phyloP scores from a whole-genome alignment of 2,797 vertebrate genomes.

The Arrhamphus sclerolepis region DNA sequence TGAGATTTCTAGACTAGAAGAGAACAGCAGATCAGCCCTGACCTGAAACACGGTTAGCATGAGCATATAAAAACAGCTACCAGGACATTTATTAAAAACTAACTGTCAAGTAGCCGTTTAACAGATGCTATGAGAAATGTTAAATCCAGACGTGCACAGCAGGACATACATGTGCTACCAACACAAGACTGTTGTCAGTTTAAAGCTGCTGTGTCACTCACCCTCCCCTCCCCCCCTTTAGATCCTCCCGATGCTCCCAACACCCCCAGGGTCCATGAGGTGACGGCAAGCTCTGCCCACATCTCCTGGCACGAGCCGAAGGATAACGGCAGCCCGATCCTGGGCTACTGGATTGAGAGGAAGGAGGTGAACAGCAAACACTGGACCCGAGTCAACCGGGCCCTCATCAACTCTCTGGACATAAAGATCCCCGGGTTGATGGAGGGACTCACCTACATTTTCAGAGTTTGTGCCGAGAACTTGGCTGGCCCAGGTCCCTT shows the following conservation, averaged over 20 bases:
- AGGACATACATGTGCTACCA: too few relatives aligned
- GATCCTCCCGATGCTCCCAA: constrained; percentile 97
- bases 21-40: too few relatives aligned
- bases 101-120: too few relatives aligned
- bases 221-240: constrained; percentile 46
- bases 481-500: constrained; percentile 96
- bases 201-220: background rate
- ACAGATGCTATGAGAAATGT: too few relatives aligned
- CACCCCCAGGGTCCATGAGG: constrained; percentile 91
- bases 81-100: too few relatives aligned
- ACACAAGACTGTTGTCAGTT: too few relatives aligned
- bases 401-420: constrained; percentile 87
- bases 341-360: constrained; percentile 98
- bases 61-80: too few relatives aligned
- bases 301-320: constrained; percentile 98
- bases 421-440: constrained; percentile 87
- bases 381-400: constrained; percentile 94
- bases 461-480: constrained; percentile 98
- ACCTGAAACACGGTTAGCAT: too few relatives aligned
- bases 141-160: too few relatives aligned
- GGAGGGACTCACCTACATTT: constrained; percentile 95
- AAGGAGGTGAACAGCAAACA: constrained; percentile 98
- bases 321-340: constrained; percentile 97
- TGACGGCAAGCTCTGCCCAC: constrained; percentile 86
- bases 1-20: too few relatives aligned